A percentile compares a stretch with the other conserved stretches of the same genome.
These are phyloP conservation scores for Aulostomus chinensis DNA, from an alignment of 2,797 vertebrate genomes.

Conservation along the genomic window DNA sequence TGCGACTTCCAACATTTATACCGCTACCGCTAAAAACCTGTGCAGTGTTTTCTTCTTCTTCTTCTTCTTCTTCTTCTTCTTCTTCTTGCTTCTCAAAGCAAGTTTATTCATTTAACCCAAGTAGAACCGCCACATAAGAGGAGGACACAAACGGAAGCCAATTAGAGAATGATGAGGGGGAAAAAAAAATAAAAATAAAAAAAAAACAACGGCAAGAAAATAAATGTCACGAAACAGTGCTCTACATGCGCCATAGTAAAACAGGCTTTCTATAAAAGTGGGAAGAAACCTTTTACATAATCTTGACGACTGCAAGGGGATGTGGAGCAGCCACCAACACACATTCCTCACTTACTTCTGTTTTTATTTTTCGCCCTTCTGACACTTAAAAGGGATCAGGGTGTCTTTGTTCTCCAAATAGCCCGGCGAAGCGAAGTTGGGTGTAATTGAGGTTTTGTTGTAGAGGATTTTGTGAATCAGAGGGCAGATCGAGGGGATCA, in stretches of 20 bases:
- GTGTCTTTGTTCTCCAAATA: slow-evolving; percentile 64
- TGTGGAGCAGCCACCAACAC: slow-evolving; percentile 53
- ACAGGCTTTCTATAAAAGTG: slow-evolving; percentile 71
- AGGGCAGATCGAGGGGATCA: slow-evolving; percentile 18
- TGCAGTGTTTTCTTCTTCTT: too few species aligned
- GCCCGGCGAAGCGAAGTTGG: slow-evolving; percentile 46
- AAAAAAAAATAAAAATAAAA: slow-evolving; percentile 11
- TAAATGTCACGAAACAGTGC: slow-evolving; percentile 75
- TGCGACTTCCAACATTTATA: slow-evolving; percentile 56
- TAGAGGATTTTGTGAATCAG: slow-evolving; percentile 16
- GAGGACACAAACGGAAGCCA: slow-evolving; percentile 73
- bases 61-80: neutral
- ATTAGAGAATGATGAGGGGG: slow-evolving; percentile 68
- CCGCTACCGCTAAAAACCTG: slow-evolving; percentile 38
- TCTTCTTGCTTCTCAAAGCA: slow-evolving; percentile 5
- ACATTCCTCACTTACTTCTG: slow-evolving; percentile 58
- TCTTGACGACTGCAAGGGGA: slow-evolving; percentile 70
- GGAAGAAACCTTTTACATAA: slow-evolving; percentile 61
- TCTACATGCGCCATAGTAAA: slow-evolving; percentile 69
- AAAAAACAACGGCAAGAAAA: slow-evolving; percentile 60
- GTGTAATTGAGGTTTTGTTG: slow-evolving; percentile 33
- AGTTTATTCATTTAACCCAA: slow-evolving; percentile 47
- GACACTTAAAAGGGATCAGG: slow-evolving; percentile 58
- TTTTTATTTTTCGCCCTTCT: slow-evolving; percentile 54
- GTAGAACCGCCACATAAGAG: slow-evolving; percentile 74